Percentiles rank a stretch among this genome's conserved stretches.
phyloP scores from a whole-genome alignment of 2,888 invertebrate species.

The Clistopyga incitator region DNA sequence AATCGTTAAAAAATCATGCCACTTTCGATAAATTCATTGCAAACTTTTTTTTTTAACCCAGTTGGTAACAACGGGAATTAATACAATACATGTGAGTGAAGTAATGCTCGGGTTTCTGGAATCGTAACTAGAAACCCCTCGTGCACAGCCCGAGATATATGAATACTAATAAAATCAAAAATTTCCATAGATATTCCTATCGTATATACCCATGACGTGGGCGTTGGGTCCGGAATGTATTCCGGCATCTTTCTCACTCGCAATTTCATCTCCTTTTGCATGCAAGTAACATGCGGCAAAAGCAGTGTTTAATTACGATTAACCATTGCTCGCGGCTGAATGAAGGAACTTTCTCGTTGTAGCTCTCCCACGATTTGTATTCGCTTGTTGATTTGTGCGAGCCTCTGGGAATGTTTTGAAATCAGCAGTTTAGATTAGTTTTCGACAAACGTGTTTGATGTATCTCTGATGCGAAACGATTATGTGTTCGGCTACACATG shows the following conservation, averaged over 20 bases:
- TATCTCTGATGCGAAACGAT: constrained; percentile 34
- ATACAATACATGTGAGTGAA: constrained; percentile 29
- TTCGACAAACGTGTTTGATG: constrained; percentile 30
- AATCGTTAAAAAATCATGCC: neutral
- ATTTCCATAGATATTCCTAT: constrained; percentile 68
- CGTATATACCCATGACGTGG: constrained; percentile 43
- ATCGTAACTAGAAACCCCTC: constrained; percentile 39
- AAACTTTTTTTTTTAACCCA: neutral
- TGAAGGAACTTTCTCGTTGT: constrained; percentile 28
- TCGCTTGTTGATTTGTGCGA: constrained; percentile 22
- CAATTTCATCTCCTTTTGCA: constrained; percentile 12
- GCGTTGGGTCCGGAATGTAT: constrained; percentile 43
- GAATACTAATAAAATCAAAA: constrained; percentile 70
- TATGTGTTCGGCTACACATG: constrained; percentile 11
- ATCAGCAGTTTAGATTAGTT: constrained; percentile 41
- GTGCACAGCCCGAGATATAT: constrained; percentile 54
- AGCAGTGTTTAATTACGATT: constrained; percentile 32
- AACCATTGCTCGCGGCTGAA: constrained; percentile 12
- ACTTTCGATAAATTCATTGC: neutral
- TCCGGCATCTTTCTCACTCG: constrained; percentile 38
- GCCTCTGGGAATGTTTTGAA: constrained; percentile 12
- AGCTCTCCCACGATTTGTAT: constrained; percentile 8
- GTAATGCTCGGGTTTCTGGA: constrained; percentile 17
- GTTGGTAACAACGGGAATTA: constrained; percentile 4
- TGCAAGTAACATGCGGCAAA: constrained; percentile 14